A percentile compares a stretch with the other conserved stretches of the same genome.
Evolutionary conservation across 2,888 invertebrate genomes (phyloP).

Genomic region (Cheilosia soror): DNA sequence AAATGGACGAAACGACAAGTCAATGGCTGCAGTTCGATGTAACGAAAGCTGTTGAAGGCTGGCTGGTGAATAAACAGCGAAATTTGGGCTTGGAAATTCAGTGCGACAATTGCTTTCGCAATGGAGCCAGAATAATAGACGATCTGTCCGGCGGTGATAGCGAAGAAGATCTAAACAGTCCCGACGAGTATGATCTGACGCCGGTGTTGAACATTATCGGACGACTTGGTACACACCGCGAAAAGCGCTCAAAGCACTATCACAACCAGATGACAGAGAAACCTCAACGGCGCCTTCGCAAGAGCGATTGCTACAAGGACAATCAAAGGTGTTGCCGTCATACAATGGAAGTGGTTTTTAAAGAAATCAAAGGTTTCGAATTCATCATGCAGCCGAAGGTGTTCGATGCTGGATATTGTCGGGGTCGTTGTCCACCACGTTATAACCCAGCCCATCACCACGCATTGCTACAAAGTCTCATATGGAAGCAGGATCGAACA

Average conservation of each 20-base stretch:
- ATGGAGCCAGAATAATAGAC: conserved; percentile 83
- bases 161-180: conserved; percentile 23
- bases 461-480: conserved; percentile 88
- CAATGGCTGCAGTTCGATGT: conserved; percentile 87
- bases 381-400: conserved; percentile 88
- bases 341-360: conserved; percentile 87
- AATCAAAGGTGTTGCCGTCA: conserved; percentile 88
- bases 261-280: conserved; percentile 72
- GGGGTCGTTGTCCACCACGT: conserved; percentile 88
- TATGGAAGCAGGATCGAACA: conserved; percentile 86
- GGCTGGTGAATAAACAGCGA: conserved; percentile 83
- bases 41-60: conserved; percentile 84
- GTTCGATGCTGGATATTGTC: conserved; percentile 89
- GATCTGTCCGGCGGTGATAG: conserved; percentile 75
- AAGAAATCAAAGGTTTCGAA: conserved; percentile 87
- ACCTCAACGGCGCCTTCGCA: conserved; percentile 41
- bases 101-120: conserved; percentile 84
- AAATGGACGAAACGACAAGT: conserved; percentile 80
- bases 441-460: conserved; percentile 89
- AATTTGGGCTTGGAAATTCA: conserved; percentile 85
- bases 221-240: conserved; percentile 77
- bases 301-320: conserved; percentile 85
- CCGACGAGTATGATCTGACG: conserved; percentile 77
- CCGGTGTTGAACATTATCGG: conserved; percentile 82
- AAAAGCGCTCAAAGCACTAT: conserved; percentile 77